Percentiles rank a stretch among this genome's conserved stretches.
Conservation (phyloP, 2,888 invertebrate species). For the Myopa testacea region DNA sequence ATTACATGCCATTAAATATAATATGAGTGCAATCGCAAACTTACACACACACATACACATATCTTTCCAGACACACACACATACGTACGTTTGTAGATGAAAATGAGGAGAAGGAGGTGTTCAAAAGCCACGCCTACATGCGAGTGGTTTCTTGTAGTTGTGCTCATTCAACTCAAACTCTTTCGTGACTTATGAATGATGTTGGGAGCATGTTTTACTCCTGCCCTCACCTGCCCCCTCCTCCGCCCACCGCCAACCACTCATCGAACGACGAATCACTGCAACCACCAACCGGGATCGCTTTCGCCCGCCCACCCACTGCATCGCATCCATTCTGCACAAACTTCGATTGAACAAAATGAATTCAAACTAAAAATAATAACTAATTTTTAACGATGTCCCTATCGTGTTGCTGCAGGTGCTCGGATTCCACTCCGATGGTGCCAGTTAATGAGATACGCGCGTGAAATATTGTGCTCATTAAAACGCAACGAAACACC, state of each 20-base stretch:
- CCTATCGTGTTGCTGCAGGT: neutral
- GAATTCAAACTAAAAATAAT: constrained; percentile 1
- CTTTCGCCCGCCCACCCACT: neutral
- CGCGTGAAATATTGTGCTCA: constrained; percentile 20
- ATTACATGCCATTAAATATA: too few relatives aligned
- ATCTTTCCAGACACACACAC: neutral
- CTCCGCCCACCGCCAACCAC: too few relatives aligned
- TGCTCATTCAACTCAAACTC: too few relatives aligned
- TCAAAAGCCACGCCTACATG: too few relatives aligned
- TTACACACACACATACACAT: too few relatives aligned
- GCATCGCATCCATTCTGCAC: neutral
- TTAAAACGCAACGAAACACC: constrained; percentile 5
- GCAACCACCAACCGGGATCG: neutral
- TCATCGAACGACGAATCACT: too few relatives aligned
- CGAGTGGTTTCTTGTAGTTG: too few relatives aligned
- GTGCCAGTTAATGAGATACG: constrained; percentile 22
- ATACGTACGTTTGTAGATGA: neutral
- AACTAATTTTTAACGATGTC: neutral
- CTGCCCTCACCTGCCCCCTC: too few relatives aligned
- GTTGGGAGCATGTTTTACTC: neutral
- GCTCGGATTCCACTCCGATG: neutral
- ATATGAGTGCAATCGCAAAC: neutral
- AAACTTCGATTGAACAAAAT: constrained; percentile 11
- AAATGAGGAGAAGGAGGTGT: neutral
- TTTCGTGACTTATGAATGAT: neutral